Evolutionary conservation across 2,797 vertebrate species (phyloP).

Genomic region (Cirrhinus mrigala): DNA sequence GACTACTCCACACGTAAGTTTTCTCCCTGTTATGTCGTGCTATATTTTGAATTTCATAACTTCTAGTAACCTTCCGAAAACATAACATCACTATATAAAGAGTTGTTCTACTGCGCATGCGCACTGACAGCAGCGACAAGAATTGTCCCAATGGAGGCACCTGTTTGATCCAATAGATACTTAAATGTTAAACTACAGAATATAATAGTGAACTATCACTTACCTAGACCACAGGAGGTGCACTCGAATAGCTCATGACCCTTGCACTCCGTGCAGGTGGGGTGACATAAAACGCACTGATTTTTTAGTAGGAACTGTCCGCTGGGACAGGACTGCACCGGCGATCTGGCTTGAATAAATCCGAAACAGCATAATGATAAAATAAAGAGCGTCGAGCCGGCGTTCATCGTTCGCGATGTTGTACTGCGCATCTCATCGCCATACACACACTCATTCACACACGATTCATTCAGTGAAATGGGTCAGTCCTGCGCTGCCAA

Average conservation of each 20-base stretch:
- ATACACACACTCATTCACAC: background rate
- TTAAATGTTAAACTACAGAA: background rate
- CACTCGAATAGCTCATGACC: slow-evolving; percentile 85
- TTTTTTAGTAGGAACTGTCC: slow-evolving; percentile 80
- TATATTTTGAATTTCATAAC: background rate
- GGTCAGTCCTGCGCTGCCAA: slow-evolving; percentile 30
- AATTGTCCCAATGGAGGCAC: background rate
- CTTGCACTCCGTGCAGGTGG: slow-evolving; percentile 81
- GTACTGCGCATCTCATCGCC: background rate
- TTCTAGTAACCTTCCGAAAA: background rate
- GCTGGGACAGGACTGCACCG: slow-evolving; percentile 72
- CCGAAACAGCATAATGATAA: slow-evolving; percentile 58
- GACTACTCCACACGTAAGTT: no score
- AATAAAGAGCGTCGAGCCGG: slow-evolving; percentile 50
- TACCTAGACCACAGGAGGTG: slow-evolving; percentile 83
- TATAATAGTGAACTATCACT: slow-evolving; percentile 51
- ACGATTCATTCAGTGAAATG: slow-evolving; percentile 1
- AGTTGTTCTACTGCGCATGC: slow-evolving; percentile 22
- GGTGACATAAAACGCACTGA: slow-evolving; percentile 83
- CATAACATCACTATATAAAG: background rate
- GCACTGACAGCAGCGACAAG: background rate
- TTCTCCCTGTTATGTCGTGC: no score
- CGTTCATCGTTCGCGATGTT: slow-evolving; percentile 64
- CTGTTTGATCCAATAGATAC: slow-evolving; percentile 17
- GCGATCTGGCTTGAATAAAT: slow-evolving; percentile 62